Evolutionary conservation across 2,113 vertebrate species (phyloP), one percentile per base, ranked within the genome.

Genomic region (Prolemur simus): DNA sequence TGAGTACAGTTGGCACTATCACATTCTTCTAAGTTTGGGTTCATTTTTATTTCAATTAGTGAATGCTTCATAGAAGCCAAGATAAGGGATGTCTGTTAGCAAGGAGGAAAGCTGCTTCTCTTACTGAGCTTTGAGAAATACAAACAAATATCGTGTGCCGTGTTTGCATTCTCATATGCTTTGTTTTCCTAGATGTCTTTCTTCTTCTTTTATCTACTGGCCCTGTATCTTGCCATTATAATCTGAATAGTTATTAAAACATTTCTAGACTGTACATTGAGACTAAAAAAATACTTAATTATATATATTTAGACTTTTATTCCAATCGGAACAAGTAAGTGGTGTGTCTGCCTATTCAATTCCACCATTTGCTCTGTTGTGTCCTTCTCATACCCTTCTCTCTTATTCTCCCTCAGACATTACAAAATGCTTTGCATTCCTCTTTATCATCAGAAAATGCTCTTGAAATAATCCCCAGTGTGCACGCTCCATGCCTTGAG

Each of bases 21-120:
- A 96, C 60, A 96, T 92, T 97, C 97, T 97, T 98, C 92, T 96
- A 90, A 95, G 64, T 96, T 98, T 97, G 81, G 42, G 69, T 92
- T 97, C 95, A 93, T 93, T 95, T 96, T 96, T 96, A 93, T 95
- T 97, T 96, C 37, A 63, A 96, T 97, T 97, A 98, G 89, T 90
- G 89, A 97, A 78, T 87, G 81, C 82, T 95, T 96, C 95, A 69
- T 91, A 94, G 93, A 95, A 90, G 54, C 25, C 91, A 93, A 94
- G 84, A 97, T 96, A 97, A 96, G 76, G 45, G 6, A 7, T 90
- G 54, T 95, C 80, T 58, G 34, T 84, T 91, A 82, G 87, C 73
- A 64, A 90, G 34, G 49, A 84, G 71, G 63, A 87, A 94, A 95
- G 56, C 56, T 85, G 37, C 14, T 94, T 74, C 54, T 96, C 25